A percentile compares a stretch with the other conserved stretches of the same genome.
Conservation (phyloP, 2,113 vertebrate species). For the Eurystomus gularis region DNA sequence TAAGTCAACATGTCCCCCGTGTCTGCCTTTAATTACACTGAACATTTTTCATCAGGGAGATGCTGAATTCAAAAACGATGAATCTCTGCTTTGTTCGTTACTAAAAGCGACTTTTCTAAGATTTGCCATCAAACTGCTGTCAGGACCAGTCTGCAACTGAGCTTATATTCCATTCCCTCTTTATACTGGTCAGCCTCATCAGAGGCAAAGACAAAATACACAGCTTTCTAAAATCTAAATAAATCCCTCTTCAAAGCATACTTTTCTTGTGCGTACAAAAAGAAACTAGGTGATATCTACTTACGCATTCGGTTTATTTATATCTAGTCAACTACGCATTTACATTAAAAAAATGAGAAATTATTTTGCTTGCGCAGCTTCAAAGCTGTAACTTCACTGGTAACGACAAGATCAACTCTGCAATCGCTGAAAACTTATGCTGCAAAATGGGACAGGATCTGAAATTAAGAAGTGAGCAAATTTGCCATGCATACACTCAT, state of each 20-base stretch:
- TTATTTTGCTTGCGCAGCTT: neutral
- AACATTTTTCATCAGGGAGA: neutral
- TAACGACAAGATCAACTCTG: neutral
- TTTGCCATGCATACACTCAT: neutral
- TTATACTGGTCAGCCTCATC: neutral
- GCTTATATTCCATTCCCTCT: neutral
- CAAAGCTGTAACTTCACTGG: neutral
- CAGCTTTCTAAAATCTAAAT: neutral
- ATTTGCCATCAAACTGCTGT: neutral
- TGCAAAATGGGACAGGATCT: neutral
- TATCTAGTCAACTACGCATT: neutral
- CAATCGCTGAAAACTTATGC: neutral
- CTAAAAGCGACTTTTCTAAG: neutral
- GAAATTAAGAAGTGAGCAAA: neutral
- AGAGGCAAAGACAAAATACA: neutral
- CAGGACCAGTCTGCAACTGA: neutral
- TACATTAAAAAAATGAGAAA: neutral
- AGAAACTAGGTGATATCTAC: neutral
- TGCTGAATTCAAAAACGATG: neutral
- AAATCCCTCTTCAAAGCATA: conserved; percentile 18
- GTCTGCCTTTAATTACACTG: neutral
- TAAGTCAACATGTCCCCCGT: neutral
- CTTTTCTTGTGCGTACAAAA: neutral
- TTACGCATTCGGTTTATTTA: conserved; percentile 4
- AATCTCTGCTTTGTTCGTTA: neutral